phyloP scores from a whole-genome alignment of 1,140 invertebrate species.

The Drosophila subpulchrella region DNA sequence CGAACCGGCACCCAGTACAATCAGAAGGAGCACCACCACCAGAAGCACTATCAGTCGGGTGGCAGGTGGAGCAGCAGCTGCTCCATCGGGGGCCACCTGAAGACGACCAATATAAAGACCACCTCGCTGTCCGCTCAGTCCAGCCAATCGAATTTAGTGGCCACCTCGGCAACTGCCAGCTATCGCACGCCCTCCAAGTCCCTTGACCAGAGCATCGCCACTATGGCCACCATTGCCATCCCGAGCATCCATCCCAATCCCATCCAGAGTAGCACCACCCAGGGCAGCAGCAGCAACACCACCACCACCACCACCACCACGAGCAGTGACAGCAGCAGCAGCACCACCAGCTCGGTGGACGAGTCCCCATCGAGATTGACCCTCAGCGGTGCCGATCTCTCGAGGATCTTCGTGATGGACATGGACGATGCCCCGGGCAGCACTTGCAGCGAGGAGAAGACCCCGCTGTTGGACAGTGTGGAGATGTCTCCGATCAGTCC shows the following conservation, averaged over 20 bases:
- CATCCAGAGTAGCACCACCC: constrained; percentile 31
- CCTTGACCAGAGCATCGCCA: constrained; percentile 58
- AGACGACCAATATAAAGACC: constrained; percentile 84
- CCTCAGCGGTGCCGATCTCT: constrained; percentile 72
- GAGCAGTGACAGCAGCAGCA: constrained; percentile 41
- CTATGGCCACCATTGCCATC: constrained; percentile 34
- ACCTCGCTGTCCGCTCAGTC: constrained; percentile 77
- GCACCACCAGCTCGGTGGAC: constrained; percentile 67
- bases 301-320: constrained; percentile 33
- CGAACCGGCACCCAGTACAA: constrained; percentile 31
- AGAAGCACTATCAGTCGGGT: constrained; percentile 18
- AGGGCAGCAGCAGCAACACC: constrained; percentile 20
- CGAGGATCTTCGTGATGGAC: constrained; percentile 79
- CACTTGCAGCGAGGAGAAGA: constrained; percentile 82
- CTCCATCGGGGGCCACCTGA: constrained; percentile 74
- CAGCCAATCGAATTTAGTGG: constrained; percentile 81
- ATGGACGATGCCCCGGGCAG: constrained; percentile 73
- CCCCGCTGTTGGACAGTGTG: constrained; percentile 80
- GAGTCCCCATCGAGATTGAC: constrained; percentile 75
- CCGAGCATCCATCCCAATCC: constrained; percentile 41
- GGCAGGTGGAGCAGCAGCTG: constrained; percentile 78
- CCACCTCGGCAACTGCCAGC: constrained; percentile 55
- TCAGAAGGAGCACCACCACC: constrained; percentile 43
- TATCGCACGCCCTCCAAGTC: constrained; percentile 72
- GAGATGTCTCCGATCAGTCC: constrained; percentile 84